phyloP scores from a whole-genome alignment of 2,113 vertebrate genomes.

The Neodontobutis hainanensis region DNA sequence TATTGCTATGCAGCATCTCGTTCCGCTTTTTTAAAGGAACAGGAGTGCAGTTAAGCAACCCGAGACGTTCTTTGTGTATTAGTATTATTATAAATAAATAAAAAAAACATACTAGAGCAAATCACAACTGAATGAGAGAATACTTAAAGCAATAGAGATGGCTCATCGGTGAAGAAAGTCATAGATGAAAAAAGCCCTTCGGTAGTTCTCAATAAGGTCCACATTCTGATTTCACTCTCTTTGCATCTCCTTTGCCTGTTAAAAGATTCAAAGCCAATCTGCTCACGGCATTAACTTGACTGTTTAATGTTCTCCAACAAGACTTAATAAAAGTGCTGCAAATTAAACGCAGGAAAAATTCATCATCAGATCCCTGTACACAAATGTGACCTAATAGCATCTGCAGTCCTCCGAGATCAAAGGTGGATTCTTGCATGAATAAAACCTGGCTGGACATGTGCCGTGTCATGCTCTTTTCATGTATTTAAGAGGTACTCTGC shows the following conservation, averaged over 20 bases:
- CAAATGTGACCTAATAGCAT: constrained; percentile 45
- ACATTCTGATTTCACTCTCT: background rate
- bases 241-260: background rate
- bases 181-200: background rate
- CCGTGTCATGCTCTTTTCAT: constrained; percentile 30
- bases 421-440: constrained; percentile 39
- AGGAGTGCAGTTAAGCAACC: no score
- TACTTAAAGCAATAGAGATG: no score
- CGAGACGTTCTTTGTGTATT: no score
- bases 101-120: no score
- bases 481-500: constrained; percentile 22
- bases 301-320: constrained; percentile 17
- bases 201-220: background rate
- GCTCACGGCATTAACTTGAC: constrained; percentile 5
- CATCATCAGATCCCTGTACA: constrained; percentile 20
- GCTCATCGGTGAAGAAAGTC: no score
- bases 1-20: no score
- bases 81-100: no score
- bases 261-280: constrained; percentile 22
- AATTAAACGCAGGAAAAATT: constrained; percentile 15
- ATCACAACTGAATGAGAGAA: no score
- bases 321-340: constrained; percentile 38
- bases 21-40: no score
- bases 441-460: constrained; percentile 38
- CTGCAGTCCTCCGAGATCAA: constrained; percentile 49